Conservation (phyloP, 2,888 invertebrate genomes). For the Dolichomitus sp. region DNA sequence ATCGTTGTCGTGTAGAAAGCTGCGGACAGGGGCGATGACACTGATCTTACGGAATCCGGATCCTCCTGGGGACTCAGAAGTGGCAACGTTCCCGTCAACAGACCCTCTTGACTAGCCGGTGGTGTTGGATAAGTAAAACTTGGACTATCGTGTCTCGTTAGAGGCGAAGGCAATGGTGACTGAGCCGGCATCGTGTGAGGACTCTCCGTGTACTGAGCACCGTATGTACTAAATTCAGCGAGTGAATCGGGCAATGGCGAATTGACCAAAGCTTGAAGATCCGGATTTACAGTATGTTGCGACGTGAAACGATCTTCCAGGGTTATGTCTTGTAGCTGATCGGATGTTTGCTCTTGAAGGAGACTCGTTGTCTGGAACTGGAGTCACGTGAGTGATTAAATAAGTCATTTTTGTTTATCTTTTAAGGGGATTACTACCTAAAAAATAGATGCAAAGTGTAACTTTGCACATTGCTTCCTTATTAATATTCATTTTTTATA, state of each 20-base stretch:
- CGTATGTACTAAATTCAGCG: constrained; percentile 94
- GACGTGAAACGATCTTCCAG: constrained; percentile 86
- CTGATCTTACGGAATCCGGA: constrained; percentile 90
- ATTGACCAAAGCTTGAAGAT: constrained; percentile 92
- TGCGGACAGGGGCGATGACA: constrained; percentile 93
- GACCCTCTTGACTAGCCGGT: constrained; percentile 95
- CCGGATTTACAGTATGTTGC: constrained; percentile 89
- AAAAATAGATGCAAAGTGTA: no score
- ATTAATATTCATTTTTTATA: no score
- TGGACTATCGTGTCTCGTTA: constrained; percentile 90
- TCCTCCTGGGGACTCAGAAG: constrained; percentile 86
- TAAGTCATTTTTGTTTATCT: no score
- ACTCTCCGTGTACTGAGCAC: constrained; percentile 84
- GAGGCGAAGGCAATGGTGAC: constrained; percentile 90
- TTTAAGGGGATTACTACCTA: no score
- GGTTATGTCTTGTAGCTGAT: constrained; percentile 86
- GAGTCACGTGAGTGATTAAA: no score
- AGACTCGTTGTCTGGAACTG: constrained; percentile 85
- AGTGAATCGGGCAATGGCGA: constrained; percentile 93
- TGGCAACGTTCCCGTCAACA: constrained; percentile 88
- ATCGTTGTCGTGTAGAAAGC: constrained; percentile 95
- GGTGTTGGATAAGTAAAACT: constrained; percentile 95
- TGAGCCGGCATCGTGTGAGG: constrained; percentile 87
- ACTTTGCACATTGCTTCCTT: no score
- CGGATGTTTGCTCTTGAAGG: constrained; percentile 84